phyloP scores from a whole-genome alignment of 1,140 invertebrate species.

The Drosophila kanapiae region DNA sequence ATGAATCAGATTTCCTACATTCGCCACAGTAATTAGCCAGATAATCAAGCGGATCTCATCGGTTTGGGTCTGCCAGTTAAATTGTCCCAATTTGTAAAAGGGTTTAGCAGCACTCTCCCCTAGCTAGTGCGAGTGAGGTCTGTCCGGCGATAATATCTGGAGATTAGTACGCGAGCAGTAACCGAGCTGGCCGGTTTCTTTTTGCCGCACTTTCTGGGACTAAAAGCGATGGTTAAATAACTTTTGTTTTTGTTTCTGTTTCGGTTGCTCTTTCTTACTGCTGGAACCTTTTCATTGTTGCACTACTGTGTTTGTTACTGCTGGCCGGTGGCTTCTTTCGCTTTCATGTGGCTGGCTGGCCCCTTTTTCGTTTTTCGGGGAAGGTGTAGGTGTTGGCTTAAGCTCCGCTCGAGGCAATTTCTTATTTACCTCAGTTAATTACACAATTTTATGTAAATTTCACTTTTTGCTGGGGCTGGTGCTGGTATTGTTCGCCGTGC shows the following conservation, averaged over 20 bases:
- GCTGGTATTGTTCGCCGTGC: conserved; percentile 35
- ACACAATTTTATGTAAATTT: conserved; percentile 83
- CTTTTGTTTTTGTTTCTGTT: conserved; percentile 59
- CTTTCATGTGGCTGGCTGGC: conserved; percentile 41
- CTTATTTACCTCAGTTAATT: conserved; percentile 70
- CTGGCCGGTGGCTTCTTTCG: conserved; percentile 61
- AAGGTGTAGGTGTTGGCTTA: conserved; percentile 65
- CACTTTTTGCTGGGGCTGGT: conserved; percentile 53
- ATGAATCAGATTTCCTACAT: not conserved
- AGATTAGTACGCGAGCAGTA: conserved; percentile 4
- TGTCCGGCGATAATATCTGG: conserved; percentile 58
- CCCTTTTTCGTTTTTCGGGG: conserved; percentile 11
- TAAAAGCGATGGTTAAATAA: conserved; percentile 66
- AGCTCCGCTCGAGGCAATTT: conserved; percentile 58
- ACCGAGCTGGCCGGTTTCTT: conserved; percentile 72
- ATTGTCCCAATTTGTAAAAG: conserved; percentile 66
- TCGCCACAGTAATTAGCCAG: conserved; percentile 2
- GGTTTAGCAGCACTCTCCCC: conserved; percentile 55
- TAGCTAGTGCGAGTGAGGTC: conserved; percentile 16
- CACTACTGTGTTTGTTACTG: conserved; percentile 28
- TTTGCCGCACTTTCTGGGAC: conserved; percentile 32
- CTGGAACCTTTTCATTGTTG: conserved; percentile 38
- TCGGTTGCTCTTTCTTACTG: conserved; percentile 28
- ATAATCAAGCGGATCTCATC: conserved; percentile 11
- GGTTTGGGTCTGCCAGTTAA: conserved; percentile 19